phyloP scores from a whole-genome alignment of 1,140 invertebrate genomes.

The Aporrectodea caliginosa region DNA sequence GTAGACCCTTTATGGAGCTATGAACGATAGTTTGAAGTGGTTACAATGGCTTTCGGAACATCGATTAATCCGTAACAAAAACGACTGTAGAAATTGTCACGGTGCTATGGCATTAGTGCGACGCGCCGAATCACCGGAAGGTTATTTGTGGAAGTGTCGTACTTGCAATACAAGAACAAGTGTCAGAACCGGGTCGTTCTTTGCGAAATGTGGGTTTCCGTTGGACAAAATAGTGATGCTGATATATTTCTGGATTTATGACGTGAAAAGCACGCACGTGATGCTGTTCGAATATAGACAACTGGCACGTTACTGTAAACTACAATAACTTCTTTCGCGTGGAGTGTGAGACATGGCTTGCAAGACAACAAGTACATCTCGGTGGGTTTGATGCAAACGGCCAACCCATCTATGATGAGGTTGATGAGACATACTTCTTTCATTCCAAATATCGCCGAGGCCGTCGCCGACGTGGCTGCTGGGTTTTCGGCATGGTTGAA shows the following conservation, averaged over 20 bases:
- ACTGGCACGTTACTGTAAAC: not conserved
- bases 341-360: not conserved
- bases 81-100: not conserved
- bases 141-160: not conserved
- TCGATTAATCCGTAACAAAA: not conserved
- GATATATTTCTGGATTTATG: conserved; percentile 5
- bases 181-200: conserved; percentile 3
- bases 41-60: not conserved
- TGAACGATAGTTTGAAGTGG: not conserved
- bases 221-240: not conserved
- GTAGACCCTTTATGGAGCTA: no score
- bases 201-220: not conserved
- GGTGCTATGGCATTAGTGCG: not conserved
- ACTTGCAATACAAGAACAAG: conserved; percentile 10
- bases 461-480: not conserved
- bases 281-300: conserved; percentile 5
- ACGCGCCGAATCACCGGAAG: not conserved
- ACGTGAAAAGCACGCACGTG: not conserved
- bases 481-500: not conserved
- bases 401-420: not conserved
- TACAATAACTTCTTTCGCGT: not conserved
- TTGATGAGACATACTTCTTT: not conserved
- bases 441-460: not conserved
- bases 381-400: conserved; percentile 7
- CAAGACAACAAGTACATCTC: not conserved